These are phyloP conservation scores for Diuraphis noxia DNA, from an alignment of 1,140 invertebrate genomes.

Conservation along the genomic window DNA sequence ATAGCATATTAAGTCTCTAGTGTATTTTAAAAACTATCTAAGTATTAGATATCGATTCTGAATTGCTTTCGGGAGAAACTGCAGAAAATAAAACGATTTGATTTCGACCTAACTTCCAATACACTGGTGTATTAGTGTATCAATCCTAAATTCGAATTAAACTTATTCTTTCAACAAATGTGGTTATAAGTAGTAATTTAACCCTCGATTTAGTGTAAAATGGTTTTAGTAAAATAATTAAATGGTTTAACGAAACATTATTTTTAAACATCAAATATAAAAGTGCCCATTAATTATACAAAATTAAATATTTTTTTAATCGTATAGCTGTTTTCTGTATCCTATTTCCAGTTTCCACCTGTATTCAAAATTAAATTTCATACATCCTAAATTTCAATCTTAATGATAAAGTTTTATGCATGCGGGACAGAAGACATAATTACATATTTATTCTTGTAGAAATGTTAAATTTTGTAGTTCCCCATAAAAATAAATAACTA, in stretches of 20 bases:
- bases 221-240: background rate
- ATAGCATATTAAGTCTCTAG: background rate
- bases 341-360: background rate
- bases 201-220: background rate
- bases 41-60: constrained; percentile 10
- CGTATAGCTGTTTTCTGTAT: background rate
- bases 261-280: background rate
- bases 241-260: background rate
- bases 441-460: background rate
- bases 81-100: background rate
- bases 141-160: background rate
- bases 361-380: background rate
- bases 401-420: background rate
- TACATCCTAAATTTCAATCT: background rate
- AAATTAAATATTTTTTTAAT: background rate
- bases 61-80: background rate
- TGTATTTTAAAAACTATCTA: constrained; percentile 34
- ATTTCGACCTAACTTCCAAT: constrained; percentile 14
- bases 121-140: background rate
- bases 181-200: background rate
- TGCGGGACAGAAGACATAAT: background rate
- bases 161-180: background rate
- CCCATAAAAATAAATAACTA: background rate
- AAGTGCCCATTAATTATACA: background rate
- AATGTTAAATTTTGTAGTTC: background rate